These are phyloP conservation scores for Falcunculus frontatus DNA, from an alignment of 2,113 vertebrate genomes.

Conservation along the genomic window DNA sequence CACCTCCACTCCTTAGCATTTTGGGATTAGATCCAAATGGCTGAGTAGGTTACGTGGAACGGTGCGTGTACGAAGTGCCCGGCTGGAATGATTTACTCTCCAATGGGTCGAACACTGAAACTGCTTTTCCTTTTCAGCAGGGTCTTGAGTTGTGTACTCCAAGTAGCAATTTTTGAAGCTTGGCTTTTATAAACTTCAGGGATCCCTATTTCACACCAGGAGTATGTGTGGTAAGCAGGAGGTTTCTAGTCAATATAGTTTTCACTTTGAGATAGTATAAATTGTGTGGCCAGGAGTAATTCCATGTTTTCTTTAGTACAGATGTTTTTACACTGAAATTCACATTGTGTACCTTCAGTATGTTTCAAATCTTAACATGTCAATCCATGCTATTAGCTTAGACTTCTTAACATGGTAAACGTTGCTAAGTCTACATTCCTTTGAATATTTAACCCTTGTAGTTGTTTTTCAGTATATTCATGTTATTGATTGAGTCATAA, in stretches of 20 bases:
- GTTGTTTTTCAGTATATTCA: slow-evolving; percentile 67
- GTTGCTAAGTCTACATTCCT: slow-evolving; percentile 51
- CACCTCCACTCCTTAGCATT: fast-evolving
- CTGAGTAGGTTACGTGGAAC: not conserved
- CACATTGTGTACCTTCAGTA: not conserved
- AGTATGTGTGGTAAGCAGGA: not conserved
- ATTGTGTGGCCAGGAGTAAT: not conserved
- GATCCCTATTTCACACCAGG: slow-evolving; percentile 25
- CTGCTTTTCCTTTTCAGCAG: not conserved
- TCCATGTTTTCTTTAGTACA: not conserved
- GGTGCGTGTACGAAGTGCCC: fast-evolving
- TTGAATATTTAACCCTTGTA: slow-evolving; percentile 61
- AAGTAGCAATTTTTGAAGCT: not conserved
- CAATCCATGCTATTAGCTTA: slow-evolving; percentile 38
- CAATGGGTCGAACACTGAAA: not conserved
- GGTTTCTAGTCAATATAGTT: not conserved
- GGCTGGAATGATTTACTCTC: not conserved
- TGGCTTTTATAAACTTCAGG: slow-evolving; percentile 10
- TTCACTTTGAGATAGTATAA: not conserved
- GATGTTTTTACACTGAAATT: not conserved
- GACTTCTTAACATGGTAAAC: slow-evolving; percentile 17
- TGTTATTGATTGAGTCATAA: slow-evolving; percentile 51
- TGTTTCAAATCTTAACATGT: not conserved
- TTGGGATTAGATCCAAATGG: not conserved
- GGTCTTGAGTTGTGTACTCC: not conserved